These are phyloP conservation scores for Gymnoscopelus microlampas DNA, from an alignment of 2,797 vertebrate species.

Conservation along the genomic window DNA sequence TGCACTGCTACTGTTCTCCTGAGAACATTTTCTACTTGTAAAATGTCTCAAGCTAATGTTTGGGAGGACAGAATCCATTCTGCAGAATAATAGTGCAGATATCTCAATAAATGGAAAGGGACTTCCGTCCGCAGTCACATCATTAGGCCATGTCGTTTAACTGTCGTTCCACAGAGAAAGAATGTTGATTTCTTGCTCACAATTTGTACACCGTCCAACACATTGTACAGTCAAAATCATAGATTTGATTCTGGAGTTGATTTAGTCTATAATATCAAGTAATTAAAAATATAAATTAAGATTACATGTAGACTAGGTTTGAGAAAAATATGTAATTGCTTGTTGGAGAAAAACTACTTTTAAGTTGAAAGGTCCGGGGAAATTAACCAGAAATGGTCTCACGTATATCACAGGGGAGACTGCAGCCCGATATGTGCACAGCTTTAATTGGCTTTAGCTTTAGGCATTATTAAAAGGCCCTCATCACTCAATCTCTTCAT, in stretches of 20 bases:
- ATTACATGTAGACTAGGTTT: slow-evolving; percentile 13
- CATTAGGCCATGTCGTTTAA: not conserved
- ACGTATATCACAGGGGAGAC: slow-evolving; percentile 27
- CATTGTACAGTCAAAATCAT: not conserved
- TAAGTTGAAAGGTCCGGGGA: slow-evolving; percentile 35
- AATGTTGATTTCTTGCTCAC: not conserved
- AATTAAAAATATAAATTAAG: not conserved
- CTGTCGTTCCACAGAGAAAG: too few species aligned
- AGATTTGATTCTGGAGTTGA: not conserved
- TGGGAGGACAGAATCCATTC: not conserved
- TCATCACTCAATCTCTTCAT: slow-evolving; percentile 17
- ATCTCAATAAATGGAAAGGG: slow-evolving; percentile 1
- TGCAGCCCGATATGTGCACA: slow-evolving; percentile 7
- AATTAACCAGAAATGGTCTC: slow-evolving; percentile 28
- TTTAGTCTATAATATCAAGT: not conserved
- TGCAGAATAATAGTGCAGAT: not conserved
- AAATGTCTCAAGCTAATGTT: slow-evolving; percentile 18
- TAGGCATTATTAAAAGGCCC: slow-evolving; percentile 48
- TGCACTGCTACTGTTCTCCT: not conserved
- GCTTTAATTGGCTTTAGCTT: slow-evolving; percentile 37
- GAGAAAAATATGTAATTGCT: not conserved
- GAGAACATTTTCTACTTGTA: slow-evolving; percentile 7
- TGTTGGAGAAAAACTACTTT: slow-evolving; percentile 23
- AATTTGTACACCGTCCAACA: not conserved
- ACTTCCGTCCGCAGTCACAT: not conserved